Conservation (phyloP, 2,113 vertebrate species). For the Gymnogyps californianus region DNA sequence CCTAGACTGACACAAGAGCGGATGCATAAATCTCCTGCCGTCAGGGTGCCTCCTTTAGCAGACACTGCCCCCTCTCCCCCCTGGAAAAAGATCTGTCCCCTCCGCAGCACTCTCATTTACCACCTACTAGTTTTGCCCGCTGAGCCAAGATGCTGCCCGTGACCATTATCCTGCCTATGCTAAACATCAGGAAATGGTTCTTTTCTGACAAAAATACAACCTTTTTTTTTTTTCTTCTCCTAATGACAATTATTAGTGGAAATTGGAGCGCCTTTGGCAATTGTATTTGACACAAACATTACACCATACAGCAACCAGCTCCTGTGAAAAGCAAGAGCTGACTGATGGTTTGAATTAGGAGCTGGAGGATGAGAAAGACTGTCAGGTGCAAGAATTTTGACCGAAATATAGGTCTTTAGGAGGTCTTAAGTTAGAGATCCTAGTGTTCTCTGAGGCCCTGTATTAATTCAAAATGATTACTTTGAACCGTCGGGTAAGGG, state of each 20-base stretch:
- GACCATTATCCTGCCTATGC: neutral
- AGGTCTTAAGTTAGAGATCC: neutral
- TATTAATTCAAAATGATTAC: neutral
- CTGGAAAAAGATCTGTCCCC: slow-evolving; percentile 36
- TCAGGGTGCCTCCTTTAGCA: slow-evolving; percentile 40
- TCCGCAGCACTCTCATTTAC: slow-evolving; percentile 51
- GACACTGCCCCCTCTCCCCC: neutral
- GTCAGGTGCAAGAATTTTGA: neutral
- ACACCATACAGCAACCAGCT: neutral
- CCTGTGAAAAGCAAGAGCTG: neutral
- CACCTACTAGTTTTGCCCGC: slow-evolving; percentile 9
- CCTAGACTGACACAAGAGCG: neutral
- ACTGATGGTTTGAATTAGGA: neutral
- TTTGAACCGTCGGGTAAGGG: neutral
- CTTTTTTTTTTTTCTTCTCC: neutral
- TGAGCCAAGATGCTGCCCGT: slow-evolving; percentile 41
- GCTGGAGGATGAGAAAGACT: neutral
- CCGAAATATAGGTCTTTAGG: neutral
- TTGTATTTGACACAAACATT: neutral
- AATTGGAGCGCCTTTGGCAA: slow-evolving; percentile 13
- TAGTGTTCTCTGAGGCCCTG: neutral
- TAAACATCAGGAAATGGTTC: slow-evolving; percentile 3
- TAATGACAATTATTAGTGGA: slow-evolving; percentile 36
- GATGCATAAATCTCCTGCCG: slow-evolving; percentile 40
- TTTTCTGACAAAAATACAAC: slow-evolving; percentile 9